Evolutionary conservation across 2,888 invertebrate genomes (phyloP), one percentile per base, ranked within the genome.

Genomic region (Scaptomyza caliginosa): DNA sequence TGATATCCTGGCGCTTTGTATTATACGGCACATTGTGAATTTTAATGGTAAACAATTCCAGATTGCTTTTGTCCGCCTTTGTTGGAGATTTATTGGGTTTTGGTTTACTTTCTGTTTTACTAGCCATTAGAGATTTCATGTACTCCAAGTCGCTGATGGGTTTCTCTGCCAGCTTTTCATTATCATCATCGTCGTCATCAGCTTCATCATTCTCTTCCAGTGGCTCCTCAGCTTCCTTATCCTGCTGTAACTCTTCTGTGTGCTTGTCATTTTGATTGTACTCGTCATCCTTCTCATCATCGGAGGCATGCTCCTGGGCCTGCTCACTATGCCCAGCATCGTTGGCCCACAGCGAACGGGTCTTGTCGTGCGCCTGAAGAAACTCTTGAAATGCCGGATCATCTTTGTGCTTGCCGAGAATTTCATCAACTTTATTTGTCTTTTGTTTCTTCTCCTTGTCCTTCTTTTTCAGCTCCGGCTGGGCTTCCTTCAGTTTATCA

Each of bases 331-430:
- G 75, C 3, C 51, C 91, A 46, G 90, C 89, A 82, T 94, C 94
- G 87, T 94, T 93, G 17, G 90, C 92, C 94, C 94, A 94, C 39
- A 92, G 89, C 6, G 87, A 88, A 59, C 91, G 89, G 21, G 92
- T 91, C 64, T 93, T 94, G 43, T 94, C 93, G 90, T 98, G 97
- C n/a, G 95, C 94, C 91, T 96, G 94, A 90, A 98, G 92, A 90
- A 97, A 99, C 90, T 98, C 98, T 67, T 94, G 92, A 92, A 99
- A 98, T 46, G 96, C 92, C 23, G 97, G 96, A 92, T 98, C 98
- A 92, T 96, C 94, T 92, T 95, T 96, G 85, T 96, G 95, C 93
- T 96, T 94, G 86, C 93, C 93, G 8, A 96, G 89, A 51, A 95
- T 92, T 85, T 95, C 94, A 74, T 93, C 93, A 23, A 95, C 93